Evolutionary conservation across 2,888 invertebrate species (phyloP).

Genomic region (Thyatira batis): DNA sequence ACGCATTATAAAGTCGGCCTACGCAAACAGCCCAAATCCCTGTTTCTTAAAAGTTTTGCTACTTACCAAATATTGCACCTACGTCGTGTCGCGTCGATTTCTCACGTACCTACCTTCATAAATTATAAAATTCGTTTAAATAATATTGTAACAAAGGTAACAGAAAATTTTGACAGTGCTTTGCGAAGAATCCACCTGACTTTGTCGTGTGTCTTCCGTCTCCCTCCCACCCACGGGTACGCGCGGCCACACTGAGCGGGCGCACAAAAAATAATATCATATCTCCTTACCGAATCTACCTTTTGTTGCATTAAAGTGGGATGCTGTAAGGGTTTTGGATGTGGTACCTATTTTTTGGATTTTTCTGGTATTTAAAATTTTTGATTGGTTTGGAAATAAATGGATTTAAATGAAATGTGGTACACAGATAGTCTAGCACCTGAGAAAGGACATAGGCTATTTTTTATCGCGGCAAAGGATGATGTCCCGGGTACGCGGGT

Average conservation of each 20-base stretch:
- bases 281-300: constrained; percentile 71
- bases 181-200: constrained; percentile 66
- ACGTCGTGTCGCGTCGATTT: constrained; percentile 27
- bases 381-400: too few species aligned
- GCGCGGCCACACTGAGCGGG: constrained; percentile 25
- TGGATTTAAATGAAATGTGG: too few species aligned
- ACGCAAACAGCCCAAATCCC: constrained; percentile 17
- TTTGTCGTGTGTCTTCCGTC: constrained; percentile 19
- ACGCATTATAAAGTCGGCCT: too few species aligned
- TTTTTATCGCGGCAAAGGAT: too few species aligned
- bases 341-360: constrained; percentile 18
- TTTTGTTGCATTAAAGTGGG: constrained; percentile 48
- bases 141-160: constrained; percentile 29
- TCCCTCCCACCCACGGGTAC: constrained; percentile 25
- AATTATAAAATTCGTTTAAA: constrained; percentile 40
- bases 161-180: constrained; percentile 37
- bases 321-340: constrained; percentile 37
- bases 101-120: constrained; percentile 52
- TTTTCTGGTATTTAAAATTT: background rate
- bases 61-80: constrained; percentile 28
- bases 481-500: too few species aligned
- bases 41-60: constrained; percentile 10
- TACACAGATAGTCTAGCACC: too few species aligned
- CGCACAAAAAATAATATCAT: constrained; percentile 68
- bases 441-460: too few species aligned